Conservation (phyloP, 2,888 invertebrate species). For the Chloromyia formosa region DNA sequence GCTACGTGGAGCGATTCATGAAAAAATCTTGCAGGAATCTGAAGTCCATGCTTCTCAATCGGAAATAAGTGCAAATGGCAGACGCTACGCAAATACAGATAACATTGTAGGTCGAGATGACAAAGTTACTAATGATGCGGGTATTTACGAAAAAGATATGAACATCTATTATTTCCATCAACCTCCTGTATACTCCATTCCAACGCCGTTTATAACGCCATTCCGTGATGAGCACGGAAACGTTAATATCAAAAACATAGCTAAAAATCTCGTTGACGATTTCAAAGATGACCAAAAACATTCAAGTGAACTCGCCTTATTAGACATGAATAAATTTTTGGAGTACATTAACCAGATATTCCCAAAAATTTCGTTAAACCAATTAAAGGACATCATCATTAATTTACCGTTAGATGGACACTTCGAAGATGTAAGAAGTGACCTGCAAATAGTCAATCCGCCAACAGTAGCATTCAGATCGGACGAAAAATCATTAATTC, state of each 20-base stretch:
- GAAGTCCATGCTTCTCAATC: too few relatives aligned
- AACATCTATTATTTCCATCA: constrained; percentile 34
- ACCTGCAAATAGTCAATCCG: background rate
- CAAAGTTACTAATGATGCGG: too few relatives aligned
- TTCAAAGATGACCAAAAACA: background rate
- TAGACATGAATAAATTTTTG: constrained; percentile 36
- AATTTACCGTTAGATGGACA: constrained; percentile 27
- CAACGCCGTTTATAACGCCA: background rate
- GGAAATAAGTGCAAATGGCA: too few relatives aligned
- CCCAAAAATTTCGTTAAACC: constrained; percentile 37
- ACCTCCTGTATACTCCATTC: background rate
- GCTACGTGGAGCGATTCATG: too few relatives aligned
- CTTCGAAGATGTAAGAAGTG: background rate
- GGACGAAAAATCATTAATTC: background rate
- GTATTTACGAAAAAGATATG: too few relatives aligned
- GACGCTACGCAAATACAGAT: too few relatives aligned
- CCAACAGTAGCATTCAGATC: constrained; percentile 12
- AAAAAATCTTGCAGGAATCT: too few relatives aligned
- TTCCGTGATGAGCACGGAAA: constrained; percentile 8
- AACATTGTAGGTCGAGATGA: too few relatives aligned
- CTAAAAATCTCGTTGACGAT: constrained; percentile 8
- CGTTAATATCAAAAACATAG: background rate
- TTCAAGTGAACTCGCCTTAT: background rate
- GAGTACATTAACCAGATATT: constrained; percentile 30
- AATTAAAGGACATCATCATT: constrained; percentile 43